phyloP scores from a whole-genome alignment of 2,113 vertebrate genomes.

The Alethe diademata region DNA sequence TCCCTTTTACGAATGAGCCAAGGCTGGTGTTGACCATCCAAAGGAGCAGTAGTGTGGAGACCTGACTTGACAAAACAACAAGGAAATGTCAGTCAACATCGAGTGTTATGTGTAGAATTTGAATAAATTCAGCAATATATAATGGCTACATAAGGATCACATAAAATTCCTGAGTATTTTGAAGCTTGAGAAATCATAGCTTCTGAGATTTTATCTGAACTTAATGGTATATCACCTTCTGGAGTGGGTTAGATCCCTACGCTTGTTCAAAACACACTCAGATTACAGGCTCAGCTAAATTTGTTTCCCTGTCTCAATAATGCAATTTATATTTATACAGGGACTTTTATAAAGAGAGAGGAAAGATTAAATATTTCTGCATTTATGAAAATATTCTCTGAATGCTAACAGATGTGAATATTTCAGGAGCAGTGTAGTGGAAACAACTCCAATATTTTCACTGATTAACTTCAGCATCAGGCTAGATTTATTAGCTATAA shows the following conservation, averaged over 20 bases:
- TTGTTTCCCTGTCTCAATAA: neutral
- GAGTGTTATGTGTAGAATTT: neutral
- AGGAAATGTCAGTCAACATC: neutral
- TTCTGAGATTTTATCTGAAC: neutral
- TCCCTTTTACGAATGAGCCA: rapidly evolving
- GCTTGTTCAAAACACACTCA: neutral
- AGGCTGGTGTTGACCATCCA: neutral
- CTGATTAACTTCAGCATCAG: neutral
- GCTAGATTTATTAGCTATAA: neutral
- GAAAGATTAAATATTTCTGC: neutral
- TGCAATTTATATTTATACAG: neutral
- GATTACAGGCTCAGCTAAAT: neutral
- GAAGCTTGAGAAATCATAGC: neutral
- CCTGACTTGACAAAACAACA: neutral
- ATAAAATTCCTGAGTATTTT: neutral
- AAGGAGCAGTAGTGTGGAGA: neutral
- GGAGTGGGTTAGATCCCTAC: neutral
- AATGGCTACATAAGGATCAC: neutral
- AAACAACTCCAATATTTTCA: neutral
- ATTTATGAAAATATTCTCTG: neutral
- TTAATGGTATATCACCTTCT: neutral
- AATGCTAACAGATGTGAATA: neutral
- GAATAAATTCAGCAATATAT: neutral
- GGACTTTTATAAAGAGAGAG: neutral
- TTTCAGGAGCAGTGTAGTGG: neutral